Evolutionary conservation across 2,113 vertebrate species (phyloP), one percentile per base, ranked within the genome.

Genomic region (Piaya cayana): DNA sequence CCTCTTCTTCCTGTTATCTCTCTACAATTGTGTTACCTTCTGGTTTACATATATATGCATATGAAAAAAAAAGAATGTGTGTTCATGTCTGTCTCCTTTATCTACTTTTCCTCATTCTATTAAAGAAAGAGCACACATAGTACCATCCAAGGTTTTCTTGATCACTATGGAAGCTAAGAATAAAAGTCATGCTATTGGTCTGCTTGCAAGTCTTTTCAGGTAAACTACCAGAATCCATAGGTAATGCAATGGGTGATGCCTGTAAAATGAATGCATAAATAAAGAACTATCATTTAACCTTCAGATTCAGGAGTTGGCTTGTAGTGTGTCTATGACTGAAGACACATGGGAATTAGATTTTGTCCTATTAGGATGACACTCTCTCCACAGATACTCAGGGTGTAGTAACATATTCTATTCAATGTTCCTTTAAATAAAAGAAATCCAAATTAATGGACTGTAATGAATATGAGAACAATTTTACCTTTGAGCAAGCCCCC

Each of bases 11-110:
- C 5, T 34, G 6, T 37, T 64, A 17, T 21, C 23, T 71, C 18
- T 64, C 22, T 81, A 32, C 32, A 42, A 19, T 29, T 72, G 16
- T 23, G 22, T 80, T 62, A 43, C 21, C 76, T 81, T 77, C 36
- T 37, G 4, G 37, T 60, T 43, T 42, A 86, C 32, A 19, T 18
- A 20, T 32, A 12, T 36, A 10, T 64, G 8, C 12, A 43, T 63
- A 49, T 45, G 47, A 62, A 52, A 84, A 84, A 84, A 87, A 81
- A 7, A 43, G 3, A 47, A 43, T 26, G 6, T 43, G 0, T 56
- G 26, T 32, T 56, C 87, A 43, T 0, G 0, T 37, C 20, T 45
- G 12, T 19, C 20, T 82, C 11, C 27, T 68, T 36, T 67, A 36
- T 23, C 34, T 43, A 3, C 11, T 62, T 27, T 43, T 83, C 16